Evolutionary conservation across 2,113 vertebrate species (phyloP).

Genomic region (Apus apus): DNA sequence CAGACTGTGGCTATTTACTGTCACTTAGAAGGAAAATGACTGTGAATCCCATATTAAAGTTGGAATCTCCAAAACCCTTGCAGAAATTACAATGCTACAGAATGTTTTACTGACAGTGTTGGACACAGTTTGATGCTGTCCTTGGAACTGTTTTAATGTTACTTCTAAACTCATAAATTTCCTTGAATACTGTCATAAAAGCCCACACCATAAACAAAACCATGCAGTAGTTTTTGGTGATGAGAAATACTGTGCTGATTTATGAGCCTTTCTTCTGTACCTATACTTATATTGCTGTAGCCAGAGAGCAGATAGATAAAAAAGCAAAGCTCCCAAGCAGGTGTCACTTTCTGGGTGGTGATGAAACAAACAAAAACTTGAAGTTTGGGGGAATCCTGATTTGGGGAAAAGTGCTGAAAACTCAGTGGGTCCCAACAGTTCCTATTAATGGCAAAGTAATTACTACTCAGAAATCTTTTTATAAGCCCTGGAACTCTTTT

Average conservation of each 20-base stretch:
- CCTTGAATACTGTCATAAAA: not conserved
- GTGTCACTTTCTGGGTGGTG: not conserved
- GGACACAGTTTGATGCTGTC: not conserved
- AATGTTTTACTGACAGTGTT: not conserved
- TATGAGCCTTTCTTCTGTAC: not conserved
- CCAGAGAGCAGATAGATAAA: not conserved
- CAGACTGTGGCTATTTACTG: not conserved
- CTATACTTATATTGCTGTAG: not conserved
- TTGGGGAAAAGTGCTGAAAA: not conserved
- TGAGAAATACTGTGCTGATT: slow-evolving; percentile 9
- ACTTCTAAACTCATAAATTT: slow-evolving; percentile 32
- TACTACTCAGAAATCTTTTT: not conserved
- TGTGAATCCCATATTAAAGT: not conserved
- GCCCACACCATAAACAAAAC: not conserved
- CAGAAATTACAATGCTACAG: not conserved
- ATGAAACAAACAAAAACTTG: not conserved
- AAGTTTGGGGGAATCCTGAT: not conserved
- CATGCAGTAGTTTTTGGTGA: not conserved
- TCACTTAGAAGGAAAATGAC: not conserved
- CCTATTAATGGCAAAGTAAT: not conserved
- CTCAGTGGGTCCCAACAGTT: not conserved
- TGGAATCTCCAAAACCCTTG: not conserved
- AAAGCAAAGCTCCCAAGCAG: not conserved
- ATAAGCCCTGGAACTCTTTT: not conserved
- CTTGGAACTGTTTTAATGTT: slow-evolving; percentile 29